These are phyloP conservation scores for Congeria kusceri DNA, from an alignment of 2,888 invertebrate species.

Conservation along the genomic window DNA sequence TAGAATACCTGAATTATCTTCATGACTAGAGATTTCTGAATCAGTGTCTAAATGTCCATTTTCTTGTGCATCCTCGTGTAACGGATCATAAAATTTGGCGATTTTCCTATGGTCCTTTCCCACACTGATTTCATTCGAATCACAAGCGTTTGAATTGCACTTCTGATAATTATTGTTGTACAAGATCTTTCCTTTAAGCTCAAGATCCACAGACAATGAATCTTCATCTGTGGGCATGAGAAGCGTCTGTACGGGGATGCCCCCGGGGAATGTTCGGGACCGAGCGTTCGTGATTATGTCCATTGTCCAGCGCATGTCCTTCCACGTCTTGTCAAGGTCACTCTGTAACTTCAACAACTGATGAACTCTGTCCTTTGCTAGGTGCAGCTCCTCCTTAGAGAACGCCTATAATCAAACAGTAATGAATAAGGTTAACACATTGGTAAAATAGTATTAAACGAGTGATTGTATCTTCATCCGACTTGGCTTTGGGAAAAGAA, in stretches of 20 bases:
- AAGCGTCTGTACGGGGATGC: slow-evolving; percentile 84
- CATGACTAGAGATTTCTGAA: slow-evolving; percentile 41
- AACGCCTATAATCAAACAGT: slow-evolving; percentile 89
- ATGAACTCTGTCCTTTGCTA: slow-evolving; percentile 93
- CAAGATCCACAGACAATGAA: slow-evolving; percentile 48
- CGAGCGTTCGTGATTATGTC: slow-evolving; percentile 97
- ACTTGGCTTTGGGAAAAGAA: no score
- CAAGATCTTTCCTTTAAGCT: slow-evolving; percentile 57
- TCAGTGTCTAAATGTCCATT: slow-evolving; percentile 56
- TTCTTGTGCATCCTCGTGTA: slow-evolving; percentile 68
- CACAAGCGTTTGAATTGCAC: slow-evolving; percentile 57
- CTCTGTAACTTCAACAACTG: slow-evolving; percentile 94
- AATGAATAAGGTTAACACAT: no score
- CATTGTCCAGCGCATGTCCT: slow-evolving; percentile 97
- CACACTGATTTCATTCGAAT: slow-evolving; percentile 79
- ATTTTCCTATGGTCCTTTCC: slow-evolving; percentile 80
- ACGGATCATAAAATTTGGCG: slow-evolving; percentile 83
- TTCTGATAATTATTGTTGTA: slow-evolving; percentile 75
- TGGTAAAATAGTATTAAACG: no score
- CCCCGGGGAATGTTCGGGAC: slow-evolving; percentile 88
- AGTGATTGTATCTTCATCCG: no score
- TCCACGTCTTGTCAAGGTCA: slow-evolving; percentile 95
- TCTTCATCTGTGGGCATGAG: slow-evolving; percentile 63
- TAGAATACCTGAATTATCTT: slow-evolving; percentile 85
- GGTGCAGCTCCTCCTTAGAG: slow-evolving; percentile 93